A percentile compares a stretch with the other conserved stretches of the same genome.
Conservation (phyloP, 2,888 invertebrate species). For the Drosophila gaucha region DNA sequence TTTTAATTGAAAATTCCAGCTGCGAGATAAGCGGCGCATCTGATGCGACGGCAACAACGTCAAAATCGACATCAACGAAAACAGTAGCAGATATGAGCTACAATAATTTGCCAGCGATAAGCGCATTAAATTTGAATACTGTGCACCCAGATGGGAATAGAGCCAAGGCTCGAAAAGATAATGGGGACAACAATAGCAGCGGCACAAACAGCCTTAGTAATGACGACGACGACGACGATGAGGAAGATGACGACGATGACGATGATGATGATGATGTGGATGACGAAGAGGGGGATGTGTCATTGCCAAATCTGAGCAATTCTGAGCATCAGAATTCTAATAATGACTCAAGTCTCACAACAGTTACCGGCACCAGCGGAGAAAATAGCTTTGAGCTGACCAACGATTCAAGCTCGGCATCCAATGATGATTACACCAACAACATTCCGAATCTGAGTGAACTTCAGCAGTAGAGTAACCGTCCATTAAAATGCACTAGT, state of each 20-base stretch:
- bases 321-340: slow-evolving; percentile 81
- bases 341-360: slow-evolving; percentile 84
- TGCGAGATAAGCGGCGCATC: slow-evolving; percentile 39
- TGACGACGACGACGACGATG: slow-evolving; percentile 50
- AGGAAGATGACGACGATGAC: slow-evolving; percentile 53
- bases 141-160: slow-evolving; percentile 32
- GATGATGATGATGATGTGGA: slow-evolving; percentile 45
- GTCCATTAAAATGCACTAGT: slow-evolving; percentile 47
- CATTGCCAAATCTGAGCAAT: slow-evolving; percentile 80
- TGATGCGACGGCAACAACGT: slow-evolving; percentile 12
- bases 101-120: slow-evolving; percentile 75
- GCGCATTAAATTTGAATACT: slow-evolving; percentile 74
- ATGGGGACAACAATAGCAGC: slow-evolving; percentile 31
- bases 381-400: slow-evolving; percentile 83
- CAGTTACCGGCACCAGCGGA: slow-evolving; percentile 83
- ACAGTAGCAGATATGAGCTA: slow-evolving; percentile 11
- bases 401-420: slow-evolving; percentile 77
- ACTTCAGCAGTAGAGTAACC: slow-evolving; percentile 60
- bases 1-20: slow-evolving; percentile 55
- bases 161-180: slow-evolving; percentile 7
- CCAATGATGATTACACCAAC: slow-evolving; percentile 62
- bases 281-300: slow-evolving; percentile 57
- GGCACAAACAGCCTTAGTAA: slow-evolving; percentile 61
- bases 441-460: slow-evolving; percentile 80
- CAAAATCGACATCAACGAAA: slow-evolving; percentile 15